These are phyloP conservation scores for Phoeniculus purpureus DNA, from an alignment of 2,797 vertebrate genomes.

Conservation along the genomic window DNA sequence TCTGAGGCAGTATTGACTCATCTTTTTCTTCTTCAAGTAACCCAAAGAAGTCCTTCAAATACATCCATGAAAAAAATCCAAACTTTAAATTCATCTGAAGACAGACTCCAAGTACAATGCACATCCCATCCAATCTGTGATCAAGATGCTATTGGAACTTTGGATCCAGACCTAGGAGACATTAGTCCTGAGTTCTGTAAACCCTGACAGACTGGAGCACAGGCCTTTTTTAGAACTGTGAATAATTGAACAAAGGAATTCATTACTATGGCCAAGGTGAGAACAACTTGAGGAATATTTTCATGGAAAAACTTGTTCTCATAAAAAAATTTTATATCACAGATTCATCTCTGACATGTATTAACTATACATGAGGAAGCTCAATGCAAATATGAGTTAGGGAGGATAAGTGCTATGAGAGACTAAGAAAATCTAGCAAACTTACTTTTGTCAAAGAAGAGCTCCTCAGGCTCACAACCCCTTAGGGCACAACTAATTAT, in stretches of 20 bases:
- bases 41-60: neutral
- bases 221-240: constrained; percentile 2
- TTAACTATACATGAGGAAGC: constrained; percentile 43
- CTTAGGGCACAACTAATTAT: constrained; percentile 69
- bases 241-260: constrained; percentile 56
- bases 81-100: neutral
- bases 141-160: constrained; percentile 26
- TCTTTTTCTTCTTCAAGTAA: neutral
- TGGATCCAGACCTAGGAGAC: neutral
- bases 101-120: neutral
- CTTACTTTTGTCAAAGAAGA: constrained; percentile 14
- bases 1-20: neutral
- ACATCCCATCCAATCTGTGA: neutral
- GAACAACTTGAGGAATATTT: constrained; percentile 43
- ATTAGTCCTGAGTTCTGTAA: neutral
- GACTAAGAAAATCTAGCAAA: neutral
- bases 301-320: neutral
- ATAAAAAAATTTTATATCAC: constrained; percentile 35
- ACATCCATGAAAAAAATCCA: neutral
- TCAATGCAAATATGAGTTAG: neutral
- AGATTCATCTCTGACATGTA: constrained; percentile 16
- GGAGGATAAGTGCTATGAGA: neutral
- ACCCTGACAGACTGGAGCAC: neutral
- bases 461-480: constrained; percentile 39
- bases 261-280: constrained; percentile 43